A percentile compares a stretch with the other conserved stretches of the same genome.
These are phyloP conservation scores for Drosophila tristis DNA, from an alignment of 1,140 invertebrate species.

Conservation along the genomic window DNA sequence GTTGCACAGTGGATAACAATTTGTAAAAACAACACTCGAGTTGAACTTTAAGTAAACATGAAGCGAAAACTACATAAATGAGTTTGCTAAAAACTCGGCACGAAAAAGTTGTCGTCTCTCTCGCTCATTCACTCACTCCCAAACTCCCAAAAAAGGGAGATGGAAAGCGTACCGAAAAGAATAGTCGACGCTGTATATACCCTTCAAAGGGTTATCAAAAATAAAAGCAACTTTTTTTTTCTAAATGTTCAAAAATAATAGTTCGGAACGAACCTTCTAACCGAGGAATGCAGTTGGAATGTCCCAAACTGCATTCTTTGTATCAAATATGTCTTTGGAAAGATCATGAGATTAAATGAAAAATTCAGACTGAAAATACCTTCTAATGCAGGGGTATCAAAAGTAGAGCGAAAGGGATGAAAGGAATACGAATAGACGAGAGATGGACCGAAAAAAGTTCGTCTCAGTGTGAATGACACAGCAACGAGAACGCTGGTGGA, in stretches of 20 bases:
- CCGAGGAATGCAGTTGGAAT: no score
- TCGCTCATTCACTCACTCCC: neutral
- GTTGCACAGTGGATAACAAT: conserved; percentile 66
- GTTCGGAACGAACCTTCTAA: no score
- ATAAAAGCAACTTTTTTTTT: no score
- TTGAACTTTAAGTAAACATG: conserved; percentile 80
- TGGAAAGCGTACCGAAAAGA: neutral
- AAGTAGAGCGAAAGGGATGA: neutral
- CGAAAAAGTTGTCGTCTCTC: conserved; percentile 59
- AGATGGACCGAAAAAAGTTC: conserved; percentile 31
- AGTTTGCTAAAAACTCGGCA: conserved; percentile 78
- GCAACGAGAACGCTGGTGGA: conserved; percentile 27
- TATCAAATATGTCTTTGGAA: no score
- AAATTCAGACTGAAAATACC: no score
- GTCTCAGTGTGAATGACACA: conserved; percentile 74
- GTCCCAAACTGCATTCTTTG: no score
- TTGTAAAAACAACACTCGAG: conserved; percentile 83
- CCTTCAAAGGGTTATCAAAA: neutral
- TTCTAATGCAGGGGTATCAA: neutral
- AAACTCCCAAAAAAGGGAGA: conserved; percentile 8
- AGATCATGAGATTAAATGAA: no score
- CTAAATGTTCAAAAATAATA: no score
- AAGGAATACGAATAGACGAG: no score
- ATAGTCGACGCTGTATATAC: neutral
- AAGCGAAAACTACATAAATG: conserved; percentile 79